Evolutionary conservation across 2,797 vertebrate genomes (phyloP).

Genomic region (Bryconaethiops microstoma): DNA sequence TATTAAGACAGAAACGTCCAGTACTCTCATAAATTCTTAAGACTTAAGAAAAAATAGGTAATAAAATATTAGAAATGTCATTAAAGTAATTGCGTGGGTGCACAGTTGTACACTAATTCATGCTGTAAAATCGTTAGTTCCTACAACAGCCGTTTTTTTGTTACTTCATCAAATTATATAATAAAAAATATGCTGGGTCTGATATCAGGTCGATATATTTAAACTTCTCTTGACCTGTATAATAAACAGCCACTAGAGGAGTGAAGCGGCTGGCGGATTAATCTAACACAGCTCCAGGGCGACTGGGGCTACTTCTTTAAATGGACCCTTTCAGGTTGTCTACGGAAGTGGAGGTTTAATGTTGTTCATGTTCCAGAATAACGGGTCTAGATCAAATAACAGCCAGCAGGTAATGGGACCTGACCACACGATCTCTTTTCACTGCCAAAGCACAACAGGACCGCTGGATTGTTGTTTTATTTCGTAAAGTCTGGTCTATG

Average conservation of each 20-base stretch:
- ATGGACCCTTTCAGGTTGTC: constrained; percentile 80
- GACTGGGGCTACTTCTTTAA: constrained; percentile 93
- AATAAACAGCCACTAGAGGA: constrained; percentile 5
- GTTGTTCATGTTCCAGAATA: not conserved
- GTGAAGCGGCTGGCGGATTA: constrained; percentile 74
- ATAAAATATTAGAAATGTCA: not conserved
- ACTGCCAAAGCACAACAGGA: no score
- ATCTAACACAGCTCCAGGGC: constrained; percentile 72
- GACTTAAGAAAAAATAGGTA: no score
- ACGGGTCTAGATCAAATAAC: not conserved
- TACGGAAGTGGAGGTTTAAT: constrained; percentile 47
- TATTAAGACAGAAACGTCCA: not conserved
- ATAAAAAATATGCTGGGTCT: no score
- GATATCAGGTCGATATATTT: not conserved
- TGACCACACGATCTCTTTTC: no score
- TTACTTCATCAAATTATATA: not conserved
- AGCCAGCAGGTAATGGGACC: not conserved
- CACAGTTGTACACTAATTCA: not conserved
- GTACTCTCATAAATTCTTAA: not conserved
- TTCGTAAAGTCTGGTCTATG: no score
- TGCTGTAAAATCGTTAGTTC: not conserved
- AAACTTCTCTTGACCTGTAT: not conserved
- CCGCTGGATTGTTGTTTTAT: no score
- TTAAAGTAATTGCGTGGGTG: not conserved
- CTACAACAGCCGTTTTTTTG: no score